Percentiles rank a stretch among this genome's conserved stretches.
phyloP scores from a whole-genome alignment of 2,888 invertebrate species.

The Amitus sp. region DNA sequence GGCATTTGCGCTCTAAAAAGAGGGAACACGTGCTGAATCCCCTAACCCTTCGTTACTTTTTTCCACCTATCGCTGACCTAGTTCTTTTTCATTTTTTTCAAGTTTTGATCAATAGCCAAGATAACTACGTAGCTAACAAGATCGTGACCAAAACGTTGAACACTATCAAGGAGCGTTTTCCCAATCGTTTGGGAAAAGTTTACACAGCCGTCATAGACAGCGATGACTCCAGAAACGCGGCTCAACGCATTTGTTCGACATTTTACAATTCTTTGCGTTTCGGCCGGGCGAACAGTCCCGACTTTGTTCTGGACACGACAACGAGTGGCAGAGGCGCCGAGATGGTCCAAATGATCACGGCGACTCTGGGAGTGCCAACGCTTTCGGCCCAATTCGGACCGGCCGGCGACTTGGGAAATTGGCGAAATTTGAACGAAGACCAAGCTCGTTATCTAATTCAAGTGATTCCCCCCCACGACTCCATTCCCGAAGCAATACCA shows the following conservation, averaged over 20 bases:
- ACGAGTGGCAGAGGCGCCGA: conserved; percentile 84
- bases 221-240: conserved; percentile 46
- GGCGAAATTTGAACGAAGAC: conserved; percentile 78
- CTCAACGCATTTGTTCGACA: conserved; percentile 49
- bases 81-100: conserved; percentile 8
- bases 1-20: no score
- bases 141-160: conserved; percentile 54
- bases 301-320: conserved; percentile 84
- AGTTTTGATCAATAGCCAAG: conserved; percentile 57
- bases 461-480: conserved; percentile 85
- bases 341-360: conserved; percentile 85
- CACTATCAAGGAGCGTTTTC: conserved; percentile 45
- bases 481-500: conserved; percentile 84
- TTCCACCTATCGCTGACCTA: not conserved
- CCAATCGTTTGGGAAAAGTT: conserved; percentile 49
- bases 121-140: conserved; percentile 53
- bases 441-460: conserved; percentile 83
- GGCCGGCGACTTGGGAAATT: conserved; percentile 77
- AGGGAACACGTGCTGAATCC: not conserved
- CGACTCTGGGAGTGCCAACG: conserved; percentile 83
- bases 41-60: not conserved
- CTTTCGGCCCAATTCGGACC: conserved; percentile 88
- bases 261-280: conserved; percentile 61
- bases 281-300: conserved; percentile 75
- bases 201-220: conserved; percentile 50